Percentiles rank a stretch among this genome's conserved stretches.
Evolutionary conservation across 2,113 vertebrate species (phyloP).

Genomic region (Microcebus griseorufus): DNA sequence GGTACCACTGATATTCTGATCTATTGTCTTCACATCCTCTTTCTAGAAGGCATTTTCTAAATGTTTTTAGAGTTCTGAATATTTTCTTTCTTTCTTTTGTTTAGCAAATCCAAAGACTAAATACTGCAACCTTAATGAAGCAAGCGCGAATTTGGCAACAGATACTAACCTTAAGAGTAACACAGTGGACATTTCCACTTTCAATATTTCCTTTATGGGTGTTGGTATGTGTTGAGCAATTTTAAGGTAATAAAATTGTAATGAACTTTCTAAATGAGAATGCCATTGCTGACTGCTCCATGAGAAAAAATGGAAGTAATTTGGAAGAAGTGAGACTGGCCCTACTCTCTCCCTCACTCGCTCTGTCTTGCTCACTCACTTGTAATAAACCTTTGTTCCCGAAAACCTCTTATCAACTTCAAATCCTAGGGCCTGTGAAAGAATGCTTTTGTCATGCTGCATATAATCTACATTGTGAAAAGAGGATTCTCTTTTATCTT

Average conservation of each 20-base stretch:
- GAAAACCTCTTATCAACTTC: background rate
- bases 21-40: background rate
- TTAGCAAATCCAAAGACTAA: conserved; percentile 38
- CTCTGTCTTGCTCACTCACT: background rate
- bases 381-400: background rate
- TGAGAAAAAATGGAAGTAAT: conserved; percentile 50
- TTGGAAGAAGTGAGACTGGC: conserved; percentile 20
- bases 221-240: conserved; percentile 48
- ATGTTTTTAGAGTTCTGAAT: conserved; percentile 9
- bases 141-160: conserved; percentile 15
- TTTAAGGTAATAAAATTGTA: conserved; percentile 75
- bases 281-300: conserved; percentile 25
- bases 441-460: conserved; percentile 1
- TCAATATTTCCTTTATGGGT: conserved; percentile 58
- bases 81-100: conserved; percentile 7
- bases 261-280: conserved; percentile 74
- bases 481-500: conserved; percentile 34
- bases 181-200: conserved; percentile 41
- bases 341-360: background rate
- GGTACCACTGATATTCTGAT: background rate
- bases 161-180: conserved; percentile 41
- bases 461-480: background rate
- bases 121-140: conserved; percentile 16
- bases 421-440: background rate
- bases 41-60: background rate